Conservation (phyloP, 2,113 vertebrate genomes). For the Coracopsis vasa region DNA sequence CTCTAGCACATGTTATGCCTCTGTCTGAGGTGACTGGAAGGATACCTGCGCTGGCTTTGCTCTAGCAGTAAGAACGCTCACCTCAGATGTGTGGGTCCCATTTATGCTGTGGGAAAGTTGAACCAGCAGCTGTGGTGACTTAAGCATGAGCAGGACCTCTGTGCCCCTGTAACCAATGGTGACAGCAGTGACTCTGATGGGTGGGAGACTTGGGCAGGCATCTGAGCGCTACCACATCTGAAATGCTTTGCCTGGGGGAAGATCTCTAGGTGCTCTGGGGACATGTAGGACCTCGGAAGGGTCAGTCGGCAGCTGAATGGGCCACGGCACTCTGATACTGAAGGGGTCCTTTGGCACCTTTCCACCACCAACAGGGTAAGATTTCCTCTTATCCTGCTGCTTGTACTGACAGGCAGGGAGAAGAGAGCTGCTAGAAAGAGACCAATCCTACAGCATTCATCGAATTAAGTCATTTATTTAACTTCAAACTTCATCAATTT, state of each 20-base stretch:
- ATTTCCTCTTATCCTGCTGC: not conserved
- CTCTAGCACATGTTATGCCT: not conserved
- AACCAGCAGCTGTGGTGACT: not conserved
- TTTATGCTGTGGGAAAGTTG: not conserved
- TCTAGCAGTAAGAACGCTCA: not conserved
- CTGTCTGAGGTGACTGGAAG: not conserved
- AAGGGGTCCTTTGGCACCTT: not conserved
- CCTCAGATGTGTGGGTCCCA: not conserved
- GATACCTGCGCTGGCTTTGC: rapidly evolving
- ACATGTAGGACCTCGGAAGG: not conserved
- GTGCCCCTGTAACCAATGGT: not conserved
- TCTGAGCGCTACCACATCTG: not conserved
- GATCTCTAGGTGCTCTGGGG: not conserved
- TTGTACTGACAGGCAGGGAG: not conserved
- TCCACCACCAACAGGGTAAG: not conserved
- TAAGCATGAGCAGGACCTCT: not conserved
- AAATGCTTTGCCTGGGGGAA: not conserved
- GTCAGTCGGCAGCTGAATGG: not conserved
- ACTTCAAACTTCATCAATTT: not conserved
- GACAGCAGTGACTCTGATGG: too few species aligned
- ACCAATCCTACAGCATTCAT: not conserved
- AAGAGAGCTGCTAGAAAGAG: not conserved
- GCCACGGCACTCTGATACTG: not conserved
- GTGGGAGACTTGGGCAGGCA: too few species aligned
- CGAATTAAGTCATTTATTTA: not conserved